Conservation (phyloP, 2,888 invertebrate species). For the Julus scandinavius region DNA sequence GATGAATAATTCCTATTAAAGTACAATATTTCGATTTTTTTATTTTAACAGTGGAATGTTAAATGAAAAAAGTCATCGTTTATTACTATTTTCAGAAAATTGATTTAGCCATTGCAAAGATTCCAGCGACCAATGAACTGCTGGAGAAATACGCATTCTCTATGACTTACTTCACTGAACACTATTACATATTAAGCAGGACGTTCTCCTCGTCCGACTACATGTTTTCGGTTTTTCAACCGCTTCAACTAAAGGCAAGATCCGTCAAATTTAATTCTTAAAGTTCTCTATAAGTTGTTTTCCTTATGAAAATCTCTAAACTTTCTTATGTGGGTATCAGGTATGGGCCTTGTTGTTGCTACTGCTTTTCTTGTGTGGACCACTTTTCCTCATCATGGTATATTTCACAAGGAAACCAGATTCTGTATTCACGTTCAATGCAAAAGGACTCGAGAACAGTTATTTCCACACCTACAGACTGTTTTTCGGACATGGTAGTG, state of each 20-base stretch:
- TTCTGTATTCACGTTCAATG: neutral
- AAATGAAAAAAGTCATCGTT: too few relatives aligned
- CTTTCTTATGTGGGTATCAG: neutral
- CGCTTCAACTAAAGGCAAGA: neutral
- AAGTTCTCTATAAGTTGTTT: neutral
- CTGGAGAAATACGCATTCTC: neutral
- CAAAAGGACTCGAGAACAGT: neutral
- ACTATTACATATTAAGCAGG: neutral
- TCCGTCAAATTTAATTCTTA: neutral
- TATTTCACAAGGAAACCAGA: neutral
- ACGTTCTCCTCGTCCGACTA: conserved; percentile 6
- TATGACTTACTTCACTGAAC: neutral
- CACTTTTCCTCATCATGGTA: conserved; percentile 41
- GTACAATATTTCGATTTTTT: too few relatives aligned
- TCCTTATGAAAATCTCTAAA: neutral
- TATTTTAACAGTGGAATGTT: too few relatives aligned
- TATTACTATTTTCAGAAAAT: neutral
- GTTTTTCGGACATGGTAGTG: neutral
- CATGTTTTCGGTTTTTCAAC: neutral
- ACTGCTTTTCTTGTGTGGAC: neutral
- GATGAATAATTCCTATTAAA: too few relatives aligned
- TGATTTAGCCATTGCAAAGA: conserved; percentile 6
- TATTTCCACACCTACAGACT: neutral
- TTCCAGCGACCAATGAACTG: neutral
- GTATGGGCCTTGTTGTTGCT: conserved; percentile 21